Base-by-base conservation (phyloP, 2,797 vertebrate genomes). In the Cyprinodon diabolis region DNA sequence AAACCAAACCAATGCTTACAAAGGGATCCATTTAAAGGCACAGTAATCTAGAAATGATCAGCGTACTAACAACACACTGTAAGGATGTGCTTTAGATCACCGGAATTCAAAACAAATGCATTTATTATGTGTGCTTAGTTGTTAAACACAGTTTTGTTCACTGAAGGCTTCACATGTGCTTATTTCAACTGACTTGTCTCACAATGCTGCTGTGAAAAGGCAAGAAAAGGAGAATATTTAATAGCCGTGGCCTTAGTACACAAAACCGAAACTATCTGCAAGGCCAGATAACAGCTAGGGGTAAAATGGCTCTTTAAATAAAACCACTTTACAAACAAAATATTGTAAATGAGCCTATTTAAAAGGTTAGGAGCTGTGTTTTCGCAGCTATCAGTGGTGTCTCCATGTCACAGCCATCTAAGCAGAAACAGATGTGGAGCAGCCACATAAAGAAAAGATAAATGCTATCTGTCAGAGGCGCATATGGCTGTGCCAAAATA, bases 311-410 rank as follows among this genome's bases (percentile, higher is more conserved):
- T 75, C 62, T 62, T 55, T 72, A 48, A 52, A 81, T 76, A 69
- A 77, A 79, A 83, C 71, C 45, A 58, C 74, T 85, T 80, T 62
- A 67, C 49, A 83, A 69, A 78, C 55, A 47, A 71, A 79, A 76
- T 51, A 52, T 69, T 76, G 70, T 65, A 57, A 81, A 78, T 73
- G 47, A 78, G 49, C 40, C n/a, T 1, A 37, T 77, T 57, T 69
- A 37, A 80, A 82, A 72, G 45, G 78, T 72, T 65, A 70, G 70
- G 2, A 51, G 49, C 40, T 68, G 35, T 10, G 48, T 68, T 76
- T 80, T 69, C 72, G 45, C 80, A 74, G 30, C 67, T 58, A 69
- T 68, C 70, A 76, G 48, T 58, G 21, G 6, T 15, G 66, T 83
- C 74, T 66, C 40, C 76, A 70, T 66, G 74, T 70, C 19, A 25